Percentiles rank a stretch among this genome's conserved stretches.
phyloP scores from a whole-genome alignment of 2,888 invertebrate genomes.

The Steinernema carpocapsae region DNA sequence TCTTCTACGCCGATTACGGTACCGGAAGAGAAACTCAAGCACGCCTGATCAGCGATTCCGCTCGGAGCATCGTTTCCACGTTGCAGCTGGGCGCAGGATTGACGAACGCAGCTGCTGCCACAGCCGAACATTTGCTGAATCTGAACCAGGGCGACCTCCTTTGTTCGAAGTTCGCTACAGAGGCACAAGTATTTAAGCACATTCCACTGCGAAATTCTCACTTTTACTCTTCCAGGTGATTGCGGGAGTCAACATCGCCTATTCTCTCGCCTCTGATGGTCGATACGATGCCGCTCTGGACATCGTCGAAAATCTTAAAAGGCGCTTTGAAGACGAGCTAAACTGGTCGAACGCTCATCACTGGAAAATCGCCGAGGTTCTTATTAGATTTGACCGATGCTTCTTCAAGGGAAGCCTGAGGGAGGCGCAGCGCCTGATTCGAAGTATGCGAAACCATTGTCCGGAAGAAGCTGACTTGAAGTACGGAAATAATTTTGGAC shows the following conservation, averaged over 20 bases:
- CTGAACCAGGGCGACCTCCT: slow-evolving; percentile 16
- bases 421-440: background rate
- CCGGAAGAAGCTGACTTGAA: slow-evolving; percentile 21
- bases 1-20: slow-evolving; percentile 21
- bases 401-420: slow-evolving; percentile 18
- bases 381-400: background rate
- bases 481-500: background rate
- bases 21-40: slow-evolving; percentile 12
- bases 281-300: background rate
- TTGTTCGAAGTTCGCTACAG: slow-evolving; percentile 13
- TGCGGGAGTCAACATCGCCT: slow-evolving; percentile 20
- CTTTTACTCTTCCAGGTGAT: slow-evolving; percentile 10
- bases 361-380: slow-evolving; percentile 2
- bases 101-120: background rate
- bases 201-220: background rate
- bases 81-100: slow-evolving; percentile 11
- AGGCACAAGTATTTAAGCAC: slow-evolving; percentile 2
- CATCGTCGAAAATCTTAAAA: background rate
- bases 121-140: slow-evolving; percentile 20
- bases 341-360: slow-evolving; percentile 3
- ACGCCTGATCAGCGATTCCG: slow-evolving; percentile 18
- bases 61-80: background rate
- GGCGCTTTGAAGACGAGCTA: background rate
- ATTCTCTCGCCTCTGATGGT: slow-evolving; percentile 1
- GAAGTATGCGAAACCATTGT: slow-evolving; percentile 2